Evolutionary conservation across 2,113 vertebrate genomes (phyloP).

Genomic region (Symphodus melops): DNA sequence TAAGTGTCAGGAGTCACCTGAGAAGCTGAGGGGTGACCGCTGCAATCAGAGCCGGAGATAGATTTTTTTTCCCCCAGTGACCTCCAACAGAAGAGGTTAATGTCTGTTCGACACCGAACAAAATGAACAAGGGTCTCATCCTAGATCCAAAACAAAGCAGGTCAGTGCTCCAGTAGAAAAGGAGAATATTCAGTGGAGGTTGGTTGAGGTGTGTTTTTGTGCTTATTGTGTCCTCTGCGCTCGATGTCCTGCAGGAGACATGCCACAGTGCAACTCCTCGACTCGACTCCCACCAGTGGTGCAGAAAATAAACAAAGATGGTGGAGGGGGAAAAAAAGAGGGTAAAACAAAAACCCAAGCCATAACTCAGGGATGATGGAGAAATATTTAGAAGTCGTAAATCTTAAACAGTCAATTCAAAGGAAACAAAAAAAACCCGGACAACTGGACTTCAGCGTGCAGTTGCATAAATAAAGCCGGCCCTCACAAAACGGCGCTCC

Average conservation of each 20-base stretch:
- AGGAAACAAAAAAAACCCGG: constrained; percentile 73
- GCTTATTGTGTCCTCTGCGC: constrained; percentile 24
- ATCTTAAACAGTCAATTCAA: constrained; percentile 66
- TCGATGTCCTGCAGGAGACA: constrained; percentile 43
- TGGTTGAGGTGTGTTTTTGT: constrained; percentile 23
- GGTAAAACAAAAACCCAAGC: constrained; percentile 32
- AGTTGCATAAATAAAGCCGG: constrained; percentile 86
- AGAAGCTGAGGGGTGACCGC: constrained; percentile 37
- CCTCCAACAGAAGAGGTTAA: constrained; percentile 14
- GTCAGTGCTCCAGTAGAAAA: not conserved
- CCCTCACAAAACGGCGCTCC: constrained; percentile 83
- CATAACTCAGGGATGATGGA: constrained; percentile 39
- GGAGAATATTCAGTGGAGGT: not conserved
- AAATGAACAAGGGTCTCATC: not conserved
- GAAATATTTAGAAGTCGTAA: constrained; percentile 63
- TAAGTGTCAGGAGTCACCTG: constrained; percentile 14
- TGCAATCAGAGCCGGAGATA: constrained; percentile 42
- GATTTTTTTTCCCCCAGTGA: constrained; percentile 1
- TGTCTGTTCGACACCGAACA: not conserved
- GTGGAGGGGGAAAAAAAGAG: constrained; percentile 17
- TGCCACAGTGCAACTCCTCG: constrained; percentile 44
- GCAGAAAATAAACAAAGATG: constrained; percentile 47
- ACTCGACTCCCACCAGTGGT: constrained; percentile 26
- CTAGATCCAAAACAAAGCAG: not conserved
- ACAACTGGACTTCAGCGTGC: constrained; percentile 82